phyloP scores from a whole-genome alignment of 1,140 invertebrate genomes.

The Macrotrachela quadricornifera region DNA sequence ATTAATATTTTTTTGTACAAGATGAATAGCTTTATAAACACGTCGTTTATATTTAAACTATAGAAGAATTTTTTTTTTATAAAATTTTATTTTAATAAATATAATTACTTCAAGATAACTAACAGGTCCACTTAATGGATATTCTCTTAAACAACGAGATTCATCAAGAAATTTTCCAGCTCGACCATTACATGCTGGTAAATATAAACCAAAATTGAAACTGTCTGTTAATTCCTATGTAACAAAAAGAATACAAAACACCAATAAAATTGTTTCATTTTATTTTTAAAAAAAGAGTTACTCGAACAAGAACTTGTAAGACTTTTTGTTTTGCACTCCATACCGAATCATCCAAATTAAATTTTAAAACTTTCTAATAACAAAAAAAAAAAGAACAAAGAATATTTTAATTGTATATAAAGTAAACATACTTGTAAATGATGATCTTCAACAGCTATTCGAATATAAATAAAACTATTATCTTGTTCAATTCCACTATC shows the following conservation, averaged over 20 bases:
- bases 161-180: conserved; percentile 97
- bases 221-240: conserved; percentile 85
- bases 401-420: too few relatives aligned
- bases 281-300: too few relatives aligned
- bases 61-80: conserved; percentile 2
- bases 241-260: conserved; percentile 32
- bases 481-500: too few relatives aligned
- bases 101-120: conserved; percentile 43
- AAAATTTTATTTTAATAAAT: not conserved
- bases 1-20: conserved; percentile 46
- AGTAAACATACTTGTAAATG: conserved; percentile 29
- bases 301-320: conserved; percentile 12
- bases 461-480: not conserved
- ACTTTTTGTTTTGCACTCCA: conserved; percentile 95
- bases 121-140: conserved; percentile 83
- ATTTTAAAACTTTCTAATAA: conserved; percentile 73
- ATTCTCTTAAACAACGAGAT: conserved; percentile 76
- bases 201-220: conserved; percentile 95
- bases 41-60: conserved; percentile 88
- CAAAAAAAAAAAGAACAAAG: too few relatives aligned
- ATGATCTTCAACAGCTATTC: not conserved
- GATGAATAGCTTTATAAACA: conserved; percentile 85
- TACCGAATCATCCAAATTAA: conserved; percentile 76
- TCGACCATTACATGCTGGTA: conserved; percentile 54
- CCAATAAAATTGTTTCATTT: too few relatives aligned